Base-by-base conservation (phyloP, 1,140 invertebrate species). In the Dendroctonus ponderosae region DNA sequence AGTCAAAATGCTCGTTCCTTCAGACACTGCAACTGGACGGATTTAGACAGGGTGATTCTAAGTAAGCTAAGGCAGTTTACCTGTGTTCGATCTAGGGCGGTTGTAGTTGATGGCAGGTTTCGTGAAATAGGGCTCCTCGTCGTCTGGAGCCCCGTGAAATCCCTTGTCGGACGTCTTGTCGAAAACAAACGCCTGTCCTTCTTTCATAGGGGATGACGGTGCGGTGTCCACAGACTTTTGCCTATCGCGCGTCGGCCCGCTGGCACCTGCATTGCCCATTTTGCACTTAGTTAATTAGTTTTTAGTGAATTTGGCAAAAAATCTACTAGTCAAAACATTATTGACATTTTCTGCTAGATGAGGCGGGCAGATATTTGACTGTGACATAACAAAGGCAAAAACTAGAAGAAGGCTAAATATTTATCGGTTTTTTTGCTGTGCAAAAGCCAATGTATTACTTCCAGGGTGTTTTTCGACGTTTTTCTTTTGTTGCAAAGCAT, bases 101-200 rank as follows among this genome's bases (percentile, higher is more conserved):
- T 78, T 79, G 76, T 82, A 80, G 68, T 78, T 71, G 63, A 79
- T 82, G n/a, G 67, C 38, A 56, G 75, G 73, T 80, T 90, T 90
- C 46, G 88, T 85, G 77, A 86, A 91, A 80, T 88, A 91, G 26
- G 89, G 84, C 71, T 91, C 90, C 69, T 91, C 89, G 75, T 93
- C 91, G 74, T 93, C 91, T 66, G 90, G 83, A 12, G 89, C 90
- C 70, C 70, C 77, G 73, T 77, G 80, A 72, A 73, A 73, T 61
- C 81, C 77, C 43, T 85, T 85, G 69, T 85, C 86, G n/a, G 84
- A 80, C 78, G 89, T 90, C 77, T 92, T 93, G 75, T 93, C 91
- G 80, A 94, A 94, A 42, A 87, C 84, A 81, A 94, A 93, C 49
- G 90, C 91, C 80, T 91, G 89, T 52, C 88, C 90, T 73, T 92